Conservation (phyloP, 2,797 vertebrate species). For the Trichosurus vulpecula region DNA sequence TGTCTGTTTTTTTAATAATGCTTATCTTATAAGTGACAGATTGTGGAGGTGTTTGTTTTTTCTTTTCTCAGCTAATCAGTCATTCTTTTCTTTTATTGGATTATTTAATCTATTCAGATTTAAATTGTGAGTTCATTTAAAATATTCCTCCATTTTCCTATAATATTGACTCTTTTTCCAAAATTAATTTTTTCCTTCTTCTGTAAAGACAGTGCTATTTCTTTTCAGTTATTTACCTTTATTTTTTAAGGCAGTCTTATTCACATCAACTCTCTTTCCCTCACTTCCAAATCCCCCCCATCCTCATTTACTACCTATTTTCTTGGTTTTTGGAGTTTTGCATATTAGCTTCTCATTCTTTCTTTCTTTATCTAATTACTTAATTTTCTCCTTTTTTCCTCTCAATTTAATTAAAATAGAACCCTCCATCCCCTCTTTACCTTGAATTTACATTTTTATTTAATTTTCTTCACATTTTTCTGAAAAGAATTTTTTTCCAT, state of each 20-base stretch:
- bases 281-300: neutral
- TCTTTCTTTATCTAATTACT: neutral
- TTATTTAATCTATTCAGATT: neutral
- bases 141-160: neutral
- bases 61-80: neutral
- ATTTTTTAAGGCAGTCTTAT: neutral
- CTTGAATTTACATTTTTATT: neutral
- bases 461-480: neutral
- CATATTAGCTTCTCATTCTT: neutral
- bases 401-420: neutral
- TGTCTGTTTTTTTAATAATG: neutral
- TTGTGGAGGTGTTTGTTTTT: neutral
- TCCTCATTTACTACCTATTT: neutral
- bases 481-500: neutral
- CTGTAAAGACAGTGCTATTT: neutral
- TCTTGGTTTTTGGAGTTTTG: too few relatives aligned
- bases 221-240: neutral
- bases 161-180: neutral
- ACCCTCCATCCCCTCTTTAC: too few relatives aligned
- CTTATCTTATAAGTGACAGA: neutral
- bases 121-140: neutral
- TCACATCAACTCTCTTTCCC: neutral
- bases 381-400: neutral
- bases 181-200: neutral
- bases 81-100: neutral